phyloP scores from a whole-genome alignment of 1,140 invertebrate genomes.

The Drosophila parabipectinata region DNA sequence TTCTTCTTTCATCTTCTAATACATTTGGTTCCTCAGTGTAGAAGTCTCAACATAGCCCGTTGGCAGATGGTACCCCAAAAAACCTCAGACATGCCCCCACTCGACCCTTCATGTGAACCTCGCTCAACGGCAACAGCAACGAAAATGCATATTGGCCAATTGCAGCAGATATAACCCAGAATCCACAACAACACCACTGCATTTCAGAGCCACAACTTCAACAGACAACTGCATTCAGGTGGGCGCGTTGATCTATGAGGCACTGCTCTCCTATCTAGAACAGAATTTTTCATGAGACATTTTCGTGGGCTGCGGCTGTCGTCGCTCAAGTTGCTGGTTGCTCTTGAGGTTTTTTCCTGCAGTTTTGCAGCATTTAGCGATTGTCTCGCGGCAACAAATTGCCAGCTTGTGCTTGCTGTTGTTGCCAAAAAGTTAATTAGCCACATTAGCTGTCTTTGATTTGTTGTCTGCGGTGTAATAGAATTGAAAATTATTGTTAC shows the following conservation, averaged over 20 bases:
- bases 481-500: conserved; percentile 33
- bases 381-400: conserved; percentile 68
- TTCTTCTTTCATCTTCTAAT: no score
- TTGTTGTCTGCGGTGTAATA: conserved; percentile 52
- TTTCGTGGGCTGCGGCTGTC: conserved; percentile 64
- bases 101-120: conserved; percentile 71
- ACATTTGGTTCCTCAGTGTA: conserved; percentile 4
- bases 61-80: conserved; percentile 47
- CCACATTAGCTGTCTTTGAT: conserved; percentile 75
- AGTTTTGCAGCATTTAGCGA: conserved; percentile 67
- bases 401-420: conserved; percentile 41
- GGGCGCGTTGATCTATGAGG: conserved; percentile 65
- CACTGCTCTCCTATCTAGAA: conserved; percentile 69
- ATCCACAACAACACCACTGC: conserved; percentile 19
- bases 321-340: conserved; percentile 39
- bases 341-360: conserved; percentile 1
- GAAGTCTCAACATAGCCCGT: conserved; percentile 11
- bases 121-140: conserved; percentile 15
- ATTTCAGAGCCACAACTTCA: conserved; percentile 4
- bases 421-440: conserved; percentile 71
- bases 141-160: conserved; percentile 50
- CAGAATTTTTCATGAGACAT: conserved; percentile 80
- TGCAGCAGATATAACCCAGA: conserved; percentile 29
- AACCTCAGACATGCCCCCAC: conserved; percentile 27
- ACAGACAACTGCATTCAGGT: conserved; percentile 43